These are phyloP conservation scores for Drosophila nr. perissopoda DNA, from an alignment of 2,888 invertebrate genomes.

Conservation along the genomic window DNA sequence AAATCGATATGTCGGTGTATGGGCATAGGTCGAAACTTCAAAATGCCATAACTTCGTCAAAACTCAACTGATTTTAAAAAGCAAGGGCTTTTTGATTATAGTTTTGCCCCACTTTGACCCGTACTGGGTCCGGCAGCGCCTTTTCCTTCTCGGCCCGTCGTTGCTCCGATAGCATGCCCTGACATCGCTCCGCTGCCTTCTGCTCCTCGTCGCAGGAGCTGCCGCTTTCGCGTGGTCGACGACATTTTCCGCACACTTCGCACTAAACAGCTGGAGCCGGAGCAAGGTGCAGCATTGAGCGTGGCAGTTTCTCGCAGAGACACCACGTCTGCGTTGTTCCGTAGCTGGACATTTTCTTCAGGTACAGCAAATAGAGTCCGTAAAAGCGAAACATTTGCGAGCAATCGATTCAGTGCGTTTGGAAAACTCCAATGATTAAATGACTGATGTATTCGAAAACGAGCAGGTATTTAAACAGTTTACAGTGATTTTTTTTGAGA, in stretches of 20 bases:
- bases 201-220: conserved; percentile 60
- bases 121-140: conserved; percentile 1
- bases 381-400: conserved; percentile 68
- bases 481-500: neutral
- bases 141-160: conserved; percentile 23
- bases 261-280: conserved; percentile 35
- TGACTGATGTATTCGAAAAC: conserved; percentile 5
- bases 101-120: conserved; percentile 46
- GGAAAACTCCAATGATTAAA: conserved; percentile 7
- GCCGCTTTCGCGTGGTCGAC: conserved; percentile 29
- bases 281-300: conserved; percentile 50
- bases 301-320: conserved; percentile 63
- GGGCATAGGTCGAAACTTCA: too few relatives aligned
- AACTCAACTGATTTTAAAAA: too few relatives aligned
- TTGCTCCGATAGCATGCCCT: conserved; percentile 19
- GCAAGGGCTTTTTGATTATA: too few relatives aligned
- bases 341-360: conserved; percentile 51
- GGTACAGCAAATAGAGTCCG: conserved; percentile 60
- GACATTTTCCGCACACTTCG: conserved; percentile 53
- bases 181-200: neutral
- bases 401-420: neutral
- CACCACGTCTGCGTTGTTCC: conserved; percentile 44
- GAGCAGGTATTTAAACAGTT: neutral
- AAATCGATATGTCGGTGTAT: too few relatives aligned
- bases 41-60: too few relatives aligned